phyloP scores from a whole-genome alignment of 2,888 invertebrate genomes.

The Tolmerus cingulatus region DNA sequence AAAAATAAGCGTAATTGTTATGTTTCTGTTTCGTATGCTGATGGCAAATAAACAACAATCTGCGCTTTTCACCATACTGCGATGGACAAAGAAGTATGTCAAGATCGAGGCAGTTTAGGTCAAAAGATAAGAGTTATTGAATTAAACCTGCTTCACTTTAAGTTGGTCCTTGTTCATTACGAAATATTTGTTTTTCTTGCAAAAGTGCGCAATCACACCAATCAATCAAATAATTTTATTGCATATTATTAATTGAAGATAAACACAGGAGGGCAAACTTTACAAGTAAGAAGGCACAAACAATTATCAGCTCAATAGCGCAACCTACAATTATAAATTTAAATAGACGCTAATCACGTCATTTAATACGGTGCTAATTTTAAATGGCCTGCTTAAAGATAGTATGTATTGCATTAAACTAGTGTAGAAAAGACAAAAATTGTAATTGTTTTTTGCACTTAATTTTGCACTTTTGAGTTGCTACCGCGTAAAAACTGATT shows the following conservation, averaged over 20 bases:
- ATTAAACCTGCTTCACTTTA: background rate
- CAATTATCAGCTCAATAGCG: background rate
- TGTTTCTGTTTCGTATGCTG: background rate
- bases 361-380: background rate
- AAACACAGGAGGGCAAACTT: background rate
- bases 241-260: background rate
- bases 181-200: background rate
- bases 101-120: background rate
- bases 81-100: background rate
- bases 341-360: background rate
- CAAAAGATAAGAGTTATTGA: background rate
- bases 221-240: background rate
- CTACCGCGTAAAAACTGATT: background rate
- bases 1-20: background rate
- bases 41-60: background rate
- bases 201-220: background rate
- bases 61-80: background rate
- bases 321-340: background rate
- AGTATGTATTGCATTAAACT: background rate
- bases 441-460: background rate
- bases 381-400: background rate
- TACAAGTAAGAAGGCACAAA: background rate
- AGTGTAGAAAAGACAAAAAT: background rate
- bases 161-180: background rate
- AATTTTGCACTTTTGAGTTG: background rate